Percentiles rank a stretch among this genome's conserved stretches.
These are phyloP conservation scores for Epinephelus coioides DNA, from an alignment of 2,797 vertebrate genomes.

Conservation along the genomic window DNA sequence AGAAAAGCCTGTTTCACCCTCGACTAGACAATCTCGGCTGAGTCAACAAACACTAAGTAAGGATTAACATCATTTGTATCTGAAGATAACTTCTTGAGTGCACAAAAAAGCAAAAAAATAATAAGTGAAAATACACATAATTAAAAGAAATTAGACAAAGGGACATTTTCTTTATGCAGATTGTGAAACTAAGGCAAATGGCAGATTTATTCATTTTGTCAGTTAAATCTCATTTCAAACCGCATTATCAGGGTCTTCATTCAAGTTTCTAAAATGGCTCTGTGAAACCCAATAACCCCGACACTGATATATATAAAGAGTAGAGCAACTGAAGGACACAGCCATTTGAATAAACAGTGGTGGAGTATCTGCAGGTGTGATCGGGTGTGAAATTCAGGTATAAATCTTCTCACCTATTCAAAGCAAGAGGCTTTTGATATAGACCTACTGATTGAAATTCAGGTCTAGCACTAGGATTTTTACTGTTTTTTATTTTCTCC, in stretches of 20 bases:
- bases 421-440: neutral
- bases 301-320: neutral
- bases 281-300: neutral
- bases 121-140: no score
- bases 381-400: slow-evolving; percentile 24
- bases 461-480: neutral
- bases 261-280: neutral
- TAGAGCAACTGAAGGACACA: slow-evolving; percentile 4
- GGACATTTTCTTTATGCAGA: no score
- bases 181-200: no score
- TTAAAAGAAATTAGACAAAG: no score
- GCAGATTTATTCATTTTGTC: no score
- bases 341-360: slow-evolving; percentile 7
- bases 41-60: no score
- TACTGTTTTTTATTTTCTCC: neutral
- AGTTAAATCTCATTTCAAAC: neutral
- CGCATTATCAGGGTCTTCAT: neutral
- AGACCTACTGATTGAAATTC: slow-evolving; percentile 25
- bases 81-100: no score
- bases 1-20: no score
- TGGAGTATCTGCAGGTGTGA: slow-evolving; percentile 6
- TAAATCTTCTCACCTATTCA: neutral
- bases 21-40: no score
- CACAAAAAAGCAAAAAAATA: no score
- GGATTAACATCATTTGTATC: no score